Base-by-base conservation (phyloP, 2,888 invertebrate genomes). In the Linnaemya vulpina region DNA sequence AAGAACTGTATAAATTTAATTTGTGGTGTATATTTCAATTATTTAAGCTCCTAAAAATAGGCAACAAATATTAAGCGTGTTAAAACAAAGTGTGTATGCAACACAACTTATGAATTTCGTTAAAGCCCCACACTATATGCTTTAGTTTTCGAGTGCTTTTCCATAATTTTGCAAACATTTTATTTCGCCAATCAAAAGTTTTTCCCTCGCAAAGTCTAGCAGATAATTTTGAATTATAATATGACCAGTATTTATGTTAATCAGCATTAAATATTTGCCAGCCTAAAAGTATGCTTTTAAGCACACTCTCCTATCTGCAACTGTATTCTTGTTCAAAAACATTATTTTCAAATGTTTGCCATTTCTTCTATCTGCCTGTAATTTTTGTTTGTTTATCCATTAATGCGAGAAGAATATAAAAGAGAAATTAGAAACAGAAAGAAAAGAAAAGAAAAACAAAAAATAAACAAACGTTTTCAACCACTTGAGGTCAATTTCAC, bases 401-500 rank as follows among this genome's bases (percentile, higher is more conserved):
- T 9, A n/a, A 60, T 15, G 13, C 3, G 22, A 51, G 40, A 43
- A 51, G 20, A 9, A 13, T 38, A 55, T 5, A 17, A 63, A 22
- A 46, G 10, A 75, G 8, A 25, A 55, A n/a, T 2, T 10, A 35
- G n/a, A n/a, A n/a, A n/a, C n/a, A n/a, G n/a, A n/a, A n/a, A n/a
- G n/a, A n/a, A 68, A 17, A 67, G 15, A n/a, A 15, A 7, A 9
- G 13, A 62, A 67, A 62, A 67, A 74, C 2, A 82, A 53, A 55
- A 60, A 84, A 76, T 73, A 77, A 67, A 85, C 74, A 85, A 85
- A 63, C 65, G 75, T 67, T 78, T 63, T 46, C 75, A 79, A 65
- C 75, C 70, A 79, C 65, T 85, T 85, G 85, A 79, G 82, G 78
- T 82, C 75, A 82, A 85, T 85, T 85, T 85, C 75, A 82, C 85